Percentiles rank a stretch among this genome's conserved stretches.
Evolutionary conservation across 2,113 vertebrate species (phyloP).

Genomic region (human (Homo sapiens)): GRCh38 chr1:23129001-23129500

Average conservation of each 20-base stretch:
- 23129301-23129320: background rate
- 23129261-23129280: background rate
- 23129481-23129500: too few species aligned
- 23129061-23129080: background rate
- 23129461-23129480: too few species aligned
- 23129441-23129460: too few species aligned
- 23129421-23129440: too few species aligned
- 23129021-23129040: background rate
- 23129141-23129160: background rate
- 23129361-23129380: too few species aligned
- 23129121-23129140: background rate
- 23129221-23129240: background rate
- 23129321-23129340: background rate
- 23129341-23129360: background rate
- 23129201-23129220: background rate
- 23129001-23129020: background rate
- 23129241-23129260: background rate
- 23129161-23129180: background rate
- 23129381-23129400: too few species aligned
- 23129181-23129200: conserved; percentile 19
- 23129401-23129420: too few species aligned
- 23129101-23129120: background rate
- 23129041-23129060: background rate
- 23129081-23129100: background rate
- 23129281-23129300: conserved; percentile 3